Evolutionary conservation across 2,113 vertebrate species (phyloP).

Genomic region (Emydura subglobosa): DNA sequence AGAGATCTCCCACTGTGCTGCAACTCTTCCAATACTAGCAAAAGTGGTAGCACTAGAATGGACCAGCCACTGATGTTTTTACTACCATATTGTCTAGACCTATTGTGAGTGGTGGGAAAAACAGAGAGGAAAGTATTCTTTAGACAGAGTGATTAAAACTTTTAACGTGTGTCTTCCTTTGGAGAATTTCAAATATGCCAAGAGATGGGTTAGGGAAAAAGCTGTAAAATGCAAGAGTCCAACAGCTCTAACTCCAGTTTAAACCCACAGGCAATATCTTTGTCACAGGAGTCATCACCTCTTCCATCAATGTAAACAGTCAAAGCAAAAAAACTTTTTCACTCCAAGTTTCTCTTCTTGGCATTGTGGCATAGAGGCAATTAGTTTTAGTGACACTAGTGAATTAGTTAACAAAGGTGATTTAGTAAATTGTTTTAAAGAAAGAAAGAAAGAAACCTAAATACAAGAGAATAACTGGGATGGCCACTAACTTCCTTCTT

Average conservation of each 20-base stretch:
- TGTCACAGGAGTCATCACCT: conserved; percentile 56
- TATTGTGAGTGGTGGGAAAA: background rate
- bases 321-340: conserved; percentile 58
- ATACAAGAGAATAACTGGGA: background rate
- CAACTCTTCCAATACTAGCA: background rate
- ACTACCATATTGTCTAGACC: background rate
- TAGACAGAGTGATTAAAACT: background rate
- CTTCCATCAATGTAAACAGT: conserved; percentile 51
- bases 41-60: background rate
- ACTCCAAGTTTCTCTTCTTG: conserved; percentile 3
- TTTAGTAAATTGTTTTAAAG: background rate
- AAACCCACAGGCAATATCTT: conserved; percentile 45
- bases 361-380: background rate
- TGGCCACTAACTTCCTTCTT: background rate
- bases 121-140: background rate
- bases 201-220: conserved; percentile 63
- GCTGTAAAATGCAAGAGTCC: conserved; percentile 64
- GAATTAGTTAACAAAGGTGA: background rate
- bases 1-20: background rate
- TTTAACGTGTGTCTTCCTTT: conserved; percentile 41
- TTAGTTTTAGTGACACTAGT: background rate
- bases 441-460: background rate
- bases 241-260: conserved; percentile 27
- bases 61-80: background rate
- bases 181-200: conserved; percentile 70